Conservation (phyloP, 2,797 vertebrate genomes). For the Macroramphosus scolopax region DNA sequence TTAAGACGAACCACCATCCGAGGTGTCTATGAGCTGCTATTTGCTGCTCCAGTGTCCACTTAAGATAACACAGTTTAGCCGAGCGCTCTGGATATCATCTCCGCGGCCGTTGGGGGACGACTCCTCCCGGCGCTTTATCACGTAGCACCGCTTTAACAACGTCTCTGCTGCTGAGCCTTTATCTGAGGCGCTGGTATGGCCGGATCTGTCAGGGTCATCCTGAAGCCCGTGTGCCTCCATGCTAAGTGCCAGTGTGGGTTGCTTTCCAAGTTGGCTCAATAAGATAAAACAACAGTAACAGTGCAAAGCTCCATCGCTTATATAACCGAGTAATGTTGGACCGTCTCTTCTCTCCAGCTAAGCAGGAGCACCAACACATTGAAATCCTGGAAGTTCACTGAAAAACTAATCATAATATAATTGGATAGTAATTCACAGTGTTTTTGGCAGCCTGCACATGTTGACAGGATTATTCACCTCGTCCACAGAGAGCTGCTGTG, state of each 20-base stretch:
- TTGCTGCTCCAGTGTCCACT: slow-evolving; percentile 54
- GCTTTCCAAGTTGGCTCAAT: slow-evolving; percentile 64
- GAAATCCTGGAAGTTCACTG: slow-evolving; percentile 53
- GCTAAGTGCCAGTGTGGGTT: slow-evolving; percentile 69
- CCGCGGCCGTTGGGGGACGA: slow-evolving; percentile 27
- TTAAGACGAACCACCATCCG: slow-evolving; percentile 33
- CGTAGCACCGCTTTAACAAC: slow-evolving; percentile 47
- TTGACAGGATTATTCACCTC: slow-evolving; percentile 62
- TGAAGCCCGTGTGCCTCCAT: slow-evolving; percentile 51
- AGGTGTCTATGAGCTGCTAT: slow-evolving; percentile 52
- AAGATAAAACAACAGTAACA: slow-evolving; percentile 67
- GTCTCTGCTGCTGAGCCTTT: slow-evolving; percentile 51
- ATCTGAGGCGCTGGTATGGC: slow-evolving; percentile 60
- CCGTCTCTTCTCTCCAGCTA: slow-evolving; percentile 32
- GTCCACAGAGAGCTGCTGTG: slow-evolving; percentile 49
- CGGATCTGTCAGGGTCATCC: slow-evolving; percentile 44
- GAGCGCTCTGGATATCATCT: slow-evolving; percentile 44
- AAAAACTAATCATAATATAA: slow-evolving; percentile 53
- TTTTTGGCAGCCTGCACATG: slow-evolving; percentile 46
- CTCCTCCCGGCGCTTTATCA: slow-evolving; percentile 52
- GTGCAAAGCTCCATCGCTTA: slow-evolving; percentile 49
- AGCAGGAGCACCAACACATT: slow-evolving; percentile 43
- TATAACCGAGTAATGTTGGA: slow-evolving; percentile 46
- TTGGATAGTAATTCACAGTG: slow-evolving; percentile 59
- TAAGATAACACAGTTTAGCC: slow-evolving; percentile 49